Evolutionary conservation across 2,888 invertebrate species (phyloP), one percentile per base, ranked within the genome.

Genomic region (Candidula unifasciata): DNA sequence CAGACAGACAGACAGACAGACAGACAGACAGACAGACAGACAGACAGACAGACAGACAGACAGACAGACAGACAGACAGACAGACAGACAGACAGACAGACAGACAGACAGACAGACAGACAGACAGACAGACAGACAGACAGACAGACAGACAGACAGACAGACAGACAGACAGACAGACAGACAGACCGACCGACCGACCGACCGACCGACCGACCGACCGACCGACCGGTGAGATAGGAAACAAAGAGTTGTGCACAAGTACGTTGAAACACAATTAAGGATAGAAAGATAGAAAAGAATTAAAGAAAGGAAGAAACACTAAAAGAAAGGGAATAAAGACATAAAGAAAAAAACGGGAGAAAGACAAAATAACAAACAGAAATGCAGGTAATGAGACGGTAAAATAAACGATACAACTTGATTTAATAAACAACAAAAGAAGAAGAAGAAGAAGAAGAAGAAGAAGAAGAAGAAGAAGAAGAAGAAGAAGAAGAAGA

Each of bases 1-100:
- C 71, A 30, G 33, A 54, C 18, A 64, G 60, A 30, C 24, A 78
- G 33, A 64, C 21, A 78, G 78, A 78, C 80, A 80, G 52, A 68
- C 66, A 80, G 35, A 35, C 10, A 24, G 66, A 66, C 18, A 66
- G n/a, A 66, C 33, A 35, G 18, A 35, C 8, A 64, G 68, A 66
- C 10, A 66, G 44, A 80, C 5, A 37, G 44, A 80, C 3, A 37
- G 80, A 80, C 13, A 68, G 68, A 60, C 8, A 60, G 60, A 60
- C 10, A n/a, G n/a, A 60, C 3, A 60, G n/a, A n/a, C 10, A 60
- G 60, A 60, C 10, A n/a, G n/a, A 60, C 3, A 60, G n/a, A n/a
- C 10, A 60, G 60, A 60, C 10, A n/a, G n/a, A 60, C 3, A 60
- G n/a, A n/a, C 10, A 60, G 60, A 60, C 10, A n/a, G n/a, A 60